Evolutionary conservation across 2,888 invertebrate genomes (phyloP).

Genomic region (Protophormia terraenovae): DNA sequence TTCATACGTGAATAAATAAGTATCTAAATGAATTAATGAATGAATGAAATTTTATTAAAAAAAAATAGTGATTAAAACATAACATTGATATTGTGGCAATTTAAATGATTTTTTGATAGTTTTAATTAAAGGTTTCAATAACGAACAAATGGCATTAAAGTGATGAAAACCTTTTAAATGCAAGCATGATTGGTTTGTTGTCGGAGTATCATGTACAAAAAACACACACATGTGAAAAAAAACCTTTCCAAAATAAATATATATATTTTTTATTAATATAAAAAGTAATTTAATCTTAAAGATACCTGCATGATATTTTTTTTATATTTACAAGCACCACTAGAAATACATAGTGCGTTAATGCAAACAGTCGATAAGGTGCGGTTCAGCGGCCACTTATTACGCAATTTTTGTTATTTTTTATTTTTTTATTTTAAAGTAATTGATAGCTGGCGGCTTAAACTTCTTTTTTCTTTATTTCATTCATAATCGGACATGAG

Average conservation of each 20-base stretch:
- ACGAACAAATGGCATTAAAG: conserved; percentile 14
- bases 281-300: conserved; percentile 44
- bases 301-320: background rate
- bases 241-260: conserved; percentile 52
- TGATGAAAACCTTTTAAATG: conserved; percentile 38
- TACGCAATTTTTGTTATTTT: conserved; percentile 36
- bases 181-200: conserved; percentile 37
- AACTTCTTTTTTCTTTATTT: conserved; percentile 47
- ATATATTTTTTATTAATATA: no score
- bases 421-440: conserved; percentile 35
- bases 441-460: conserved; percentile 61
- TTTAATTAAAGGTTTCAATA: no score
- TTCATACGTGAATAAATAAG: conserved; percentile 55
- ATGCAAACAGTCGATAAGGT: conserved; percentile 36
- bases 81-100: conserved; percentile 27
- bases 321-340: background rate
- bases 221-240: no score
- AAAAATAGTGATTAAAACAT: conserved; percentile 4
- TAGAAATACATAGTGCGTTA: conserved; percentile 3
- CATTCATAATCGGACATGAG: conserved; percentile 1
- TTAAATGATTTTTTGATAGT: background rate
- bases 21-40: conserved; percentile 17
- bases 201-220: no score
- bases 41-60: background rate
- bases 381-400: conserved; percentile 26